These are phyloP conservation scores for Laticauda colubrina DNA, from an alignment of 2,113 vertebrate species.

Conservation along the genomic window DNA sequence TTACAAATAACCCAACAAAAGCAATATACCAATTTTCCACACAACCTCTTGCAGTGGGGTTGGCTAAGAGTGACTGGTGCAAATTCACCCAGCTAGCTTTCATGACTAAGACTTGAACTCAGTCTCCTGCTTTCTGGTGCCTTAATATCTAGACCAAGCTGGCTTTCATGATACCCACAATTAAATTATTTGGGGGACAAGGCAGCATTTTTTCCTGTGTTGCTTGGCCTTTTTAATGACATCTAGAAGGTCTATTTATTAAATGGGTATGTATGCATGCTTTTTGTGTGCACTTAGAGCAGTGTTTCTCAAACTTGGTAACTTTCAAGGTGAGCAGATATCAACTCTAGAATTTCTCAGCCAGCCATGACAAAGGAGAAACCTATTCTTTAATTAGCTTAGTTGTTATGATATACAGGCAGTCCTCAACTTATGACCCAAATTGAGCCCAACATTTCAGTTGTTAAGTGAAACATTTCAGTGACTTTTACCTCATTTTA, in stretches of 20 bases:
- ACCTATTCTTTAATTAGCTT: not conserved
- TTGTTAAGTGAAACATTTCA: no score
- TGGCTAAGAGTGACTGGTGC: not conserved
- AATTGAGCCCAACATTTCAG: no score
- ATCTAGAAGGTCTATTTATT: not conserved
- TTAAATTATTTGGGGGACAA: not conserved
- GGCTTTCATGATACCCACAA: not conserved
- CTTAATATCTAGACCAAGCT: not conserved
- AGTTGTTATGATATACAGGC: not conserved
- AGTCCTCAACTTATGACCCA: no score
- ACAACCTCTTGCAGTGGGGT: not conserved
- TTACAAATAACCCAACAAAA: not conserved
- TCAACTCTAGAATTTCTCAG: no score
- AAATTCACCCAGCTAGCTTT: not conserved
- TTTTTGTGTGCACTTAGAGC: not conserved
- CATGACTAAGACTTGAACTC: not conserved
- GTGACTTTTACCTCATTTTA: no score
- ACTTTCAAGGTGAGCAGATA: no score
- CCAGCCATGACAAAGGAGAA: not conserved
- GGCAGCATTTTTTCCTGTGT: not conserved
- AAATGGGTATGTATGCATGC: not conserved
- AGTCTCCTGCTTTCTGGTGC: not conserved
- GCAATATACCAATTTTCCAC: not conserved
- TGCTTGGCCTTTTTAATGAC: not conserved
- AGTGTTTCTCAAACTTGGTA: no score